Base-by-base conservation (phyloP, 2,113 vertebrate genomes). In the Cynoglossus semilaevis region DNA sequence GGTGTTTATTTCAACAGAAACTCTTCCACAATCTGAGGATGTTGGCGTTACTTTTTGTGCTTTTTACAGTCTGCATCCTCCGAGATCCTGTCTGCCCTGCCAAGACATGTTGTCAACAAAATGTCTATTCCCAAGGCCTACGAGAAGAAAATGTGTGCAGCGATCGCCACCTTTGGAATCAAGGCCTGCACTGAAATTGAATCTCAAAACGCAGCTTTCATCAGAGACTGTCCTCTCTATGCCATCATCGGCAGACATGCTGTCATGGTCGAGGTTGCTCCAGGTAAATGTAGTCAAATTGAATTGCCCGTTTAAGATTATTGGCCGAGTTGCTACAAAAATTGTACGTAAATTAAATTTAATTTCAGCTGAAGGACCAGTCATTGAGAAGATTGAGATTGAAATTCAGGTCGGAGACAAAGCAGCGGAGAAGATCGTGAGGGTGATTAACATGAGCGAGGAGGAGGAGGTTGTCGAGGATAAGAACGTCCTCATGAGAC, bases 351-450 rank as follows among this genome's bases (percentile, higher is more conserved):
- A 7, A 11, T 4, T 62, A 72, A 49, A 49, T 56, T 57, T 74
- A 15, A 38, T 71, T 83, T 15, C 17, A 89, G 88, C 42, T 79
- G 80, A 83, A 76, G 92, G 81, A 51, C 74, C 77, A 76, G 64
- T 53, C 2, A 58, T 93, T 44, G 90, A 93, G 74, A 94, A 84
- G 85, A 86, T 95, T 43, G 82, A 89, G 68, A 12, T 93, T 74
- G 92, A 95, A 60, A 54, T 94, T 52, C 89, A 93, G 40, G 51
- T 88, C 47, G 91, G 92, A 80, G 74, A 88, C 9, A 88, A 59
- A 67, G 88, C 91, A 72, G 88, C 87, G 67, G 87, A 91, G 40
- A 92, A 88, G 81, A 84, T 92, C 63, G 63, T 90, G 14, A 76
- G 80, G 12, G 72, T 86, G 15, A 86, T 88, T n/a, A 83, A 61